A percentile compares a stretch with the other conserved stretches of the same genome.
Conservation (phyloP, 2,888 invertebrate genomes). For the Byasa hedistus region DNA sequence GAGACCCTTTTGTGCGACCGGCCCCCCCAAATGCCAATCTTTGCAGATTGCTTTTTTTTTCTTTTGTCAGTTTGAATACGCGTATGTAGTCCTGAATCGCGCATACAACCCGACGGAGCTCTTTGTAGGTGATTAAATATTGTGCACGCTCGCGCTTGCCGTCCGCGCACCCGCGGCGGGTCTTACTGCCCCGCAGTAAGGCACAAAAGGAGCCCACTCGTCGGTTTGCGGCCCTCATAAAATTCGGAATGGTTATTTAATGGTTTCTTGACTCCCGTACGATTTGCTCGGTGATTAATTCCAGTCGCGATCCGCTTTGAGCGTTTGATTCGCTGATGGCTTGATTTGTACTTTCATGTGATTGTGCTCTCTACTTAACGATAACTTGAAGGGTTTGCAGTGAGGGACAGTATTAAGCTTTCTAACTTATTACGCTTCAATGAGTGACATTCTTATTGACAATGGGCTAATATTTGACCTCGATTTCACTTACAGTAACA, state of each 20-base stretch:
- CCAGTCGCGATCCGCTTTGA: slow-evolving; percentile 28
- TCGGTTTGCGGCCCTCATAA: slow-evolving; percentile 41
- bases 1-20: slow-evolving; percentile 57
- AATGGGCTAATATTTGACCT: too few relatives aligned
- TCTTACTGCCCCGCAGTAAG: slow-evolving; percentile 14
- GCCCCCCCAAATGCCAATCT: slow-evolving; percentile 76
- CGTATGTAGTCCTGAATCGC: slow-evolving; percentile 63
- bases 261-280: slow-evolving; percentile 71
- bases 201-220: slow-evolving; percentile 34
- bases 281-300: slow-evolving; percentile 72
- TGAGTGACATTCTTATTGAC: too few relatives aligned
- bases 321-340: slow-evolving; percentile 22
- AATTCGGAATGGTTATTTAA: slow-evolving; percentile 76
- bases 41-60: slow-evolving; percentile 76
- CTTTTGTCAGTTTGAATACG: slow-evolving; percentile 79
- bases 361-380: neutral
- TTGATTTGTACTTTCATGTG: slow-evolving; percentile 9
- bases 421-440: too few relatives aligned
- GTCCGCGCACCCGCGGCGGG: slow-evolving; percentile 2
- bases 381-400: neutral
- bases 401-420: neutral
- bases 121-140: slow-evolving; percentile 79
- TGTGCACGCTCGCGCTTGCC: slow-evolving; percentile 41
- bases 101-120: slow-evolving; percentile 51
- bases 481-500: too few relatives aligned